These are phyloP conservation scores for Chelon labrosus DNA, from an alignment of 2,797 vertebrate species.

Conservation along the genomic window DNA sequence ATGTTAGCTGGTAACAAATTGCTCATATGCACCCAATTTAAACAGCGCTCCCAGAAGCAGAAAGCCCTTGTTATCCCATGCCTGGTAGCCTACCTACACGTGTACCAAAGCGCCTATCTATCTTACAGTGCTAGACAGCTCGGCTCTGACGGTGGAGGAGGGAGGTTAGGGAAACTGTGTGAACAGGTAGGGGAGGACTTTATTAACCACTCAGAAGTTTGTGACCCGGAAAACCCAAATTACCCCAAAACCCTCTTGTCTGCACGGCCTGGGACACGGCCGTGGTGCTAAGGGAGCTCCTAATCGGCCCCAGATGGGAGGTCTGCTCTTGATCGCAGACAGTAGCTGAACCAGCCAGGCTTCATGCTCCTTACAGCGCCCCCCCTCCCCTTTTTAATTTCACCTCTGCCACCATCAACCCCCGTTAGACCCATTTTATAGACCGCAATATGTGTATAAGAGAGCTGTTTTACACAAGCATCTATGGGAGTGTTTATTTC, in stretches of 20 bases:
- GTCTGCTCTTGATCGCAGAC: slow-evolving; percentile 84
- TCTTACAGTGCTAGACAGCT: slow-evolving; percentile 69
- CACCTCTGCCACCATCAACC: slow-evolving; percentile 60
- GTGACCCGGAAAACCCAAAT: slow-evolving; percentile 86
- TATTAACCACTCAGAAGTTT: slow-evolving; percentile 85
- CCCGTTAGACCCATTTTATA: slow-evolving; percentile 70
- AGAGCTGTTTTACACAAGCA: slow-evolving; percentile 65
- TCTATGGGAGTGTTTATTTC: slow-evolving; percentile 66
- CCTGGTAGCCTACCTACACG: slow-evolving; percentile 65
- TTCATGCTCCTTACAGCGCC: slow-evolving; percentile 59
- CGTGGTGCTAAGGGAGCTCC: slow-evolving; percentile 64
- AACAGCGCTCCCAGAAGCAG: slow-evolving; percentile 52
- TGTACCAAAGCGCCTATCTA: slow-evolving; percentile 71
- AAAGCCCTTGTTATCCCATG: slow-evolving; percentile 69
- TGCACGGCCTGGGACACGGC: slow-evolving; percentile 62
- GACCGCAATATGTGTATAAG: slow-evolving; percentile 71
- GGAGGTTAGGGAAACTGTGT: slow-evolving; percentile 72
- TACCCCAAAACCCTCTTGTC: slow-evolving; percentile 82
- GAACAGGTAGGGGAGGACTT: slow-evolving; percentile 83
- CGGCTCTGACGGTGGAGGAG: slow-evolving; percentile 66
- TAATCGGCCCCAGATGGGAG: slow-evolving; percentile 83
- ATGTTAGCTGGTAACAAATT: slow-evolving; percentile 84
- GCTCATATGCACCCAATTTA: slow-evolving; percentile 82
- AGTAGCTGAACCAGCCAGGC: slow-evolving; percentile 79
- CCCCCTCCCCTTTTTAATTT: slow-evolving; percentile 67